phyloP scores from a whole-genome alignment of 2,888 invertebrate genomes.

The Galerucella calmariensis region DNA sequence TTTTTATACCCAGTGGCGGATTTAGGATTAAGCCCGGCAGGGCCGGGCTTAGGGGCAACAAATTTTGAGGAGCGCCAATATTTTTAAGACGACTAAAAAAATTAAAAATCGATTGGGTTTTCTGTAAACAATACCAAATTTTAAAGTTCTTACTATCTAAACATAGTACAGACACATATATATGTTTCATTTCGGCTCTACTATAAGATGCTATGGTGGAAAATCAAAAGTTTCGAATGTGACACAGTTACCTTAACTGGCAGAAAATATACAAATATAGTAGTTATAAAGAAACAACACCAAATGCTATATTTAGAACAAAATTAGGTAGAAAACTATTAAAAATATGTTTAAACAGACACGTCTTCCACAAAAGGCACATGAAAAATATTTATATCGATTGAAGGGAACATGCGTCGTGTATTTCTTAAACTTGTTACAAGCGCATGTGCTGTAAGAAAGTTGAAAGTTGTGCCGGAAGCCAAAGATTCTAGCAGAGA shows the following conservation, averaged over 20 bases:
- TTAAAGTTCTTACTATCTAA: no score
- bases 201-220: no score
- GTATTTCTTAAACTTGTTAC: conserved; percentile 9
- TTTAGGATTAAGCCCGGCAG: no score
- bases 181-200: no score
- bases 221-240: neutral
- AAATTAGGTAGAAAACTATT: neutral
- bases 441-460: conserved; percentile 6
- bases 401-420: conserved; percentile 52
- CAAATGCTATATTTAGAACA: conserved; percentile 14
- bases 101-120: no score
- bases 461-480: neutral
- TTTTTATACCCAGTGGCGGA: no score
- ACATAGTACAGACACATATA: no score
- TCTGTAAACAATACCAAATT: no score
- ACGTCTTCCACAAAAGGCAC: conserved; percentile 38
- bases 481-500: neutral
- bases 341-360: neutral
- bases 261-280: neutral
- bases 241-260: neutral
- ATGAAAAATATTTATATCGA: conserved; percentile 46
- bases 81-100: no score
- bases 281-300: neutral
- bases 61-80: no score
- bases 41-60: no score